phyloP scores from a whole-genome alignment of 2,113 vertebrate species.

The Anarhynchus alexandrinus region DNA sequence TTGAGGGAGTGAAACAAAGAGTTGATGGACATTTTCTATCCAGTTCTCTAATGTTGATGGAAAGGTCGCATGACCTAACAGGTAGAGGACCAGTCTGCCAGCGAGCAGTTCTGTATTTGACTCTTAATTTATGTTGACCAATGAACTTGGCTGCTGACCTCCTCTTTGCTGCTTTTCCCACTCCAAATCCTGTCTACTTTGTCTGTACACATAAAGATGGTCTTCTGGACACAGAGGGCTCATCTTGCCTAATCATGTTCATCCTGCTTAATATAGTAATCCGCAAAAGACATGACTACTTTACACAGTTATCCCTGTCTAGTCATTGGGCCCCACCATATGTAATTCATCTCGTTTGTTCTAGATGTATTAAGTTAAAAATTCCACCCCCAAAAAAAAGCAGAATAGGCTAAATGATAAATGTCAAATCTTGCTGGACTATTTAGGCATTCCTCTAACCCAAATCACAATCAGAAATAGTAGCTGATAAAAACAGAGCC shows the following conservation, averaged over 20 bases:
- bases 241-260: not conserved
- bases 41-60: not conserved
- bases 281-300: not conserved
- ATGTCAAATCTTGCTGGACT: not conserved
- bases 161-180: not conserved
- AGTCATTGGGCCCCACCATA: not conserved
- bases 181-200: not conserved
- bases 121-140: not conserved
- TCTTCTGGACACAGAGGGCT: not conserved
- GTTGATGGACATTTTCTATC: not conserved
- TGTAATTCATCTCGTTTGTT: not conserved
- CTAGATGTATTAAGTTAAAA: not conserved
- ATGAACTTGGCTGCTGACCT: not conserved
- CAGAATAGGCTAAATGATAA: not conserved
- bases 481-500: not conserved
- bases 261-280: not conserved
- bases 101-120: not conserved
- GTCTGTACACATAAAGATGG: not conserved
- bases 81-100: not conserved
- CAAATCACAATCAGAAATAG: not conserved
- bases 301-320: not conserved
- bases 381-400: not conserved
- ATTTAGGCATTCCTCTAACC: not conserved
- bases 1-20: not conserved
- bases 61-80: not conserved